Percentiles rank a stretch among this genome's conserved stretches.
phyloP scores from a whole-genome alignment of 1,140 invertebrate species.

The Bombus huntii region DNA sequence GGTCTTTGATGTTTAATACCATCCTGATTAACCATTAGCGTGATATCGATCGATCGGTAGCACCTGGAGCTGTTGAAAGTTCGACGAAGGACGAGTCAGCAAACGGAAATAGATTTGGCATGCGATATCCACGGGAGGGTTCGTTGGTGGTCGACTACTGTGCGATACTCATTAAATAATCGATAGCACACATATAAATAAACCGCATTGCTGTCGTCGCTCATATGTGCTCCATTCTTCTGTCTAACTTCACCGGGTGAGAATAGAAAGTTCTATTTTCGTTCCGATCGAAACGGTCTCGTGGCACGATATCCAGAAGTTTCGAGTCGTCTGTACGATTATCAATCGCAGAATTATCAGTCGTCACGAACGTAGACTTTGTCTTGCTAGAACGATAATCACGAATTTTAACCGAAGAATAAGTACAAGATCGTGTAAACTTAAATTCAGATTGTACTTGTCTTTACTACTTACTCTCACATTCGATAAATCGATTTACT shows the following conservation, averaged over 20 bases:
- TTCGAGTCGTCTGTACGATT: neutral
- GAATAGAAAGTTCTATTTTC: conserved; percentile 7
- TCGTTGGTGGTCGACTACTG: neutral
- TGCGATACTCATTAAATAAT: conserved; percentile 39
- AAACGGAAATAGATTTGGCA: conserved; percentile 49
- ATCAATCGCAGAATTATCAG: neutral
- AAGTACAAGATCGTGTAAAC: neutral
- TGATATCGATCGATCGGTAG: conserved; percentile 32
- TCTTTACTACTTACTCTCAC: neutral
- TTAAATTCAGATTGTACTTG: neutral
- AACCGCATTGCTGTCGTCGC: neutral
- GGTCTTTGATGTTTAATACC: neutral
- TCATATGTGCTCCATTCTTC: conserved; percentile 47
- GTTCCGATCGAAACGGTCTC: neutral
- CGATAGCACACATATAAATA: conserved; percentile 37
- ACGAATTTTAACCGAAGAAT: neutral
- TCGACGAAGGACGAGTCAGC: conserved; percentile 23
- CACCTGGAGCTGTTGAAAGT: conserved; percentile 13
- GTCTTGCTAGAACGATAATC: too few species aligned
- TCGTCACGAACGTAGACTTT: neutral
- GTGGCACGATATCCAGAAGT: conserved; percentile 1
- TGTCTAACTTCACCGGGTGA: conserved; percentile 54
- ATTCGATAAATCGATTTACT: conserved; percentile 32
- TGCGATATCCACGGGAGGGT: neutral
- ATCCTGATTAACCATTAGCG: neutral